These are phyloP conservation scores for Chiloscyllium plagiosum DNA, from an alignment of 2,113 vertebrate species.

Conservation along the genomic window DNA sequence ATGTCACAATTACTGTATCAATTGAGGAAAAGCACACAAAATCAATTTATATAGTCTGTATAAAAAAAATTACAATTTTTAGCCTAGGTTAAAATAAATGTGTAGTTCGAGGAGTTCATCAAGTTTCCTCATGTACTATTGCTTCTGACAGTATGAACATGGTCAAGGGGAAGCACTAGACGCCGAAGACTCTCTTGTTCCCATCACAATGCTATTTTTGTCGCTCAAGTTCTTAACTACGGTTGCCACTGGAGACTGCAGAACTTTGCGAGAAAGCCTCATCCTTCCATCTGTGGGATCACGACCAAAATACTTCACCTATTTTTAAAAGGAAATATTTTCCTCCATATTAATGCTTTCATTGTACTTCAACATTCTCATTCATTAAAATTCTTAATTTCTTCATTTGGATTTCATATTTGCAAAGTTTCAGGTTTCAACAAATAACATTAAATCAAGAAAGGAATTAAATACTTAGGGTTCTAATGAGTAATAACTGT, in stretches of 20 bases:
- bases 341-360: neutral
- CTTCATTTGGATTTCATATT: neutral
- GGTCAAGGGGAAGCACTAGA: conserved; percentile 1
- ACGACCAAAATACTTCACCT: conserved; percentile 97
- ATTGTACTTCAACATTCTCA: conserved; percentile 7
- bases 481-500: neutral
- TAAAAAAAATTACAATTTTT: conserved; percentile 22
- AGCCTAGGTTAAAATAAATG: neutral
- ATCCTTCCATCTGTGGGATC: conserved; percentile 94
- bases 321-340: conserved; percentile 41
- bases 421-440: neutral
- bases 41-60: neutral
- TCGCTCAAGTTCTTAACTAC: conserved; percentile 74
- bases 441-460: neutral
- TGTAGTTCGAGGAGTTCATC: neutral
- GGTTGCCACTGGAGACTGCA: conserved; percentile 70
- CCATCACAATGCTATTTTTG: conserved; percentile 75
- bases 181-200: conserved; percentile 41
- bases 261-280: conserved; percentile 91
- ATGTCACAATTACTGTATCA: neutral
- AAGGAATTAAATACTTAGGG: neutral
- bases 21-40: neutral
- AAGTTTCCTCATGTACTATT: neutral
- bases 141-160: neutral
- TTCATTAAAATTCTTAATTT: neutral